Conservation (phyloP, 2,113 vertebrate species). For the Motacilla alba region DNA sequence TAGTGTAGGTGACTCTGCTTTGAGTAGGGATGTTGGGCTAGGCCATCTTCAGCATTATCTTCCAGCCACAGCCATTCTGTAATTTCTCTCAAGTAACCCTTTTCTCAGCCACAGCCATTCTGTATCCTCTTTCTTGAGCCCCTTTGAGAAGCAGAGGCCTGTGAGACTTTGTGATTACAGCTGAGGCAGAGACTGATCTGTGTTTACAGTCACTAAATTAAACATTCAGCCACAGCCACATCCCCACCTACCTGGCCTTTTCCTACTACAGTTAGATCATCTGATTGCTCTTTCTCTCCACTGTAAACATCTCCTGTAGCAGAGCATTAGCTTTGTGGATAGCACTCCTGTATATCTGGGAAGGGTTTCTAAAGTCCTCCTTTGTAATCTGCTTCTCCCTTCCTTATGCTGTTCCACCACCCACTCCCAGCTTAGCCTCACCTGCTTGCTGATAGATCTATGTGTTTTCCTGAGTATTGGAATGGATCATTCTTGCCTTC, state of each 20-base stretch:
- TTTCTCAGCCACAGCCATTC: background rate
- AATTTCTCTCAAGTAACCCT: background rate
- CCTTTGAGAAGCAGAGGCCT: background rate
- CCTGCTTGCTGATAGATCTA: background rate
- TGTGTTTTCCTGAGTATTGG: background rate
- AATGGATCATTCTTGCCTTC: background rate
- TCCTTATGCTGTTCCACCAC: background rate
- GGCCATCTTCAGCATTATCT: background rate
- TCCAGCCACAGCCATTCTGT: background rate
- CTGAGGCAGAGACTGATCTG: background rate
- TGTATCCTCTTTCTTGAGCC: background rate
- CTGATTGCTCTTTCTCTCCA: background rate
- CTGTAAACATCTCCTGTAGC: background rate
- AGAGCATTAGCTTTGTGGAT: background rate
- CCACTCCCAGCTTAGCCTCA: background rate
- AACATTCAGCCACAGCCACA: background rate
- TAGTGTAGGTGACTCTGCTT: background rate
- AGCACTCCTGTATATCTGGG: background rate
- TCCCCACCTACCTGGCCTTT: background rate
- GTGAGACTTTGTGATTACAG: background rate
- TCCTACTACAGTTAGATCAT: background rate
- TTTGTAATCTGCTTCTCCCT: background rate
- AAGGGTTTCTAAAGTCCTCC: background rate
- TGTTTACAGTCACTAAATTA: background rate
- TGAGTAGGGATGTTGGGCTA: background rate